These are phyloP conservation scores for Coenonympha arcania DNA, from an alignment of 2,888 invertebrate genomes.

Conservation along the genomic window DNA sequence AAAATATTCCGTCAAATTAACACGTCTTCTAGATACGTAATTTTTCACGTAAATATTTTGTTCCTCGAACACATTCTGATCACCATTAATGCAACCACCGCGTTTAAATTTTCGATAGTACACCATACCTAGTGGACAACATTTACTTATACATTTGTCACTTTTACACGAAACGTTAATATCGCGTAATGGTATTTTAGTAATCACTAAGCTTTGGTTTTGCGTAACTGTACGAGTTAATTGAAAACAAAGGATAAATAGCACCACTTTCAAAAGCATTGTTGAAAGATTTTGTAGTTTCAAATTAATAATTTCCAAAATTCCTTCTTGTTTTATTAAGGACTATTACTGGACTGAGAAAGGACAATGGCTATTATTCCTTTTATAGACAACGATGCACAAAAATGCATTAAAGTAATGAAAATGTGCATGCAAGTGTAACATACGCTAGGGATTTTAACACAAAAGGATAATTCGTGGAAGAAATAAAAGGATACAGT, in stretches of 20 bases:
- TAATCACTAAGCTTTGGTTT: neutral
- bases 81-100: neutral
- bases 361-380: neutral
- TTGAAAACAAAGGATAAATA: neutral
- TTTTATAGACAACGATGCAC: neutral
- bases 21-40: neutral
- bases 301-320: too few species aligned
- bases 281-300: neutral
- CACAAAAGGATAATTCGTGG: conserved; percentile 1
- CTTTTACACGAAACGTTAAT: conserved; percentile 14
- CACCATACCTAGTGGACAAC: conserved; percentile 40
- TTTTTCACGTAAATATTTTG: conserved; percentile 1
- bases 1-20: conserved; percentile 21
- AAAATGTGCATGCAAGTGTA: neutral
- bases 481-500: conserved; percentile 20
- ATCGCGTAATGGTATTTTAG: conserved; percentile 25
- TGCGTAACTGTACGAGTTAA: neutral
- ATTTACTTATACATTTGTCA: conserved; percentile 40
- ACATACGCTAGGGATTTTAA: neutral
- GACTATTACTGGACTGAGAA: neutral
- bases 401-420: neutral
- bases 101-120: conserved; percentile 6
- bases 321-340: neutral
- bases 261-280: neutral
- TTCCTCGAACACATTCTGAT: neutral